phyloP scores from a whole-genome alignment of 2,888 invertebrate species.

The Zootermopsis nevadensis region DNA sequence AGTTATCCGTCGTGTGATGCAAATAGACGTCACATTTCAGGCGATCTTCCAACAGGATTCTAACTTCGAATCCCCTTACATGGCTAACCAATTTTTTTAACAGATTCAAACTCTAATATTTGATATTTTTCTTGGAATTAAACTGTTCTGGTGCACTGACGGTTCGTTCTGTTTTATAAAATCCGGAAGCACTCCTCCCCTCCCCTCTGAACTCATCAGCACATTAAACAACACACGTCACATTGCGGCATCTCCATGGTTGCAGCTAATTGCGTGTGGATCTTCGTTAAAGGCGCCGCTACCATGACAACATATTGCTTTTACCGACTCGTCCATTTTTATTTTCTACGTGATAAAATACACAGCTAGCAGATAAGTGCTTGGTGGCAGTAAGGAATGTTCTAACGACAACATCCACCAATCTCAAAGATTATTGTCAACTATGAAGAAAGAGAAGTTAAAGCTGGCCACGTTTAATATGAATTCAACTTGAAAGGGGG shows the following conservation, averaged over 20 bases:
- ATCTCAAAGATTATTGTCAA: conserved; percentile 7
- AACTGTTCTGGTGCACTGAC: neutral
- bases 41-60: too few relatives aligned
- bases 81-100: too few relatives aligned
- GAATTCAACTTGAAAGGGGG: neutral
- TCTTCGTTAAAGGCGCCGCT: conserved; percentile 13
- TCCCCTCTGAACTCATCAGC: neutral
- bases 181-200: neutral
- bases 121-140: too few relatives aligned
- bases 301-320: conserved; percentile 24
- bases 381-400: conserved; percentile 20
- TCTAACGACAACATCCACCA: neutral
- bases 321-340: conserved; percentile 30
- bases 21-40: too few relatives aligned
- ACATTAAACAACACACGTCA: neutral
- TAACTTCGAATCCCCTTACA: too few relatives aligned
- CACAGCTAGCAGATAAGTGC: neutral
- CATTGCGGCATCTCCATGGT: conserved; percentile 8
- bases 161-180: neutral
- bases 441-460: neutral
- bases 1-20: too few relatives aligned
- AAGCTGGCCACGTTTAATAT: neutral
- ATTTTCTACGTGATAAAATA: conserved; percentile 31
- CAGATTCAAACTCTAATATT: too few relatives aligned
- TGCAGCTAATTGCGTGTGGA: conserved; percentile 24